Evolutionary conservation across 2,113 vertebrate species (phyloP), one percentile per base, ranked within the genome.

Genomic region (Xenus cinereus): DNA sequence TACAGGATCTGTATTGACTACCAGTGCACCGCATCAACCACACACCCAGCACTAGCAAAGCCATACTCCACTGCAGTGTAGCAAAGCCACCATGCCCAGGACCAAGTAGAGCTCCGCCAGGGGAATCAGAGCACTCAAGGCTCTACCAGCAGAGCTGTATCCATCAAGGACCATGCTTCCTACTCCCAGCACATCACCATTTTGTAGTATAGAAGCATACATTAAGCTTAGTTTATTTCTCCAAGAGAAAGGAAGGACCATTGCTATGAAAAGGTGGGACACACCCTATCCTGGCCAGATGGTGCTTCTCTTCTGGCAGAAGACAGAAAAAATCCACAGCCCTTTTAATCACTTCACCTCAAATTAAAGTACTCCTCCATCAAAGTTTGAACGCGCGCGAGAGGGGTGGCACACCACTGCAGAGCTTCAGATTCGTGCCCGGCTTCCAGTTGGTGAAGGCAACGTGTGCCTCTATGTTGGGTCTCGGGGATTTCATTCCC

Each of bases 301-400:
- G 46, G 46, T 54, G 37, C 41, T 71, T 90, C 76, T 92, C 28
- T 78, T 93, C 89, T 78, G 68, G 79, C 56, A 78, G 46, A 80
- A 12, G 19, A 8, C 30, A 89, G 51, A 18, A 78, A 92, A 94
- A 84, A 60, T 56, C 43, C 80, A 64, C 51, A 84, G 64, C 18
- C 81, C 73, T 73, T 95, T 83, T 72, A 89, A 84, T 72, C 32
- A 84, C 28, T 83, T 94, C 18, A 7, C 8, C 62, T 95, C 41
- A 57, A 45, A 85, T 87, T 66, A 76, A 94, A 82, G 32, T 37
- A 73, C 57, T 96, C 35, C 48, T 95, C 62, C 48, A 79, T 87
- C 81, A 87, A 87, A 73, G 66, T 64, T 15, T 73, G 84, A 96
- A 45, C 66, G 75, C 74, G 18, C 53, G 62, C 33, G 23, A 18